Evolutionary conservation across 2,113 vertebrate species (phyloP).

Genomic region (Phainopepla nitens): DNA sequence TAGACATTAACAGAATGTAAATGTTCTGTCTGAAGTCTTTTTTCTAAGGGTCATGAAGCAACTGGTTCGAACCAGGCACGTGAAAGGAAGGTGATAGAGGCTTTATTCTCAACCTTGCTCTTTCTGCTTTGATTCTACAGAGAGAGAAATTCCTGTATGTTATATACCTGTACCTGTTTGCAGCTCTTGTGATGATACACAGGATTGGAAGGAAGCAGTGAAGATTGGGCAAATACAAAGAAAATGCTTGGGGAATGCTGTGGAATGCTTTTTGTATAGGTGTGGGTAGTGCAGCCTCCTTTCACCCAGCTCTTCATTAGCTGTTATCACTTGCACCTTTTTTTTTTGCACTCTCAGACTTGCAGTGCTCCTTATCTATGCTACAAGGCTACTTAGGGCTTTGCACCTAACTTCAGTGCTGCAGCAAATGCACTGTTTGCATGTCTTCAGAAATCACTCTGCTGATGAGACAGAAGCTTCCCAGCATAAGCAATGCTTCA

Average conservation of each 20-base stretch:
- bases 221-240: background rate
- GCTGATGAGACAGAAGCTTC: background rate
- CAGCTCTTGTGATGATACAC: background rate
- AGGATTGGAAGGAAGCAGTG: background rate
- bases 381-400: background rate
- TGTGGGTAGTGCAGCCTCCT: background rate
- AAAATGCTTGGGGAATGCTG: background rate
- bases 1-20: background rate
- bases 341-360: background rate
- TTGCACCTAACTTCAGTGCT: background rate
- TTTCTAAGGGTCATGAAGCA: background rate
- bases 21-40: background rate
- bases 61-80: background rate
- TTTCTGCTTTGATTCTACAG: background rate
- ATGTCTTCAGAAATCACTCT: background rate
- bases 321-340: background rate
- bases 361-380: background rate
- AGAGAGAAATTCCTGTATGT: background rate
- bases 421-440: background rate
- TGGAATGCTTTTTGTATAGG: background rate
- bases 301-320: background rate
- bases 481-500: background rate
- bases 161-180: background rate
- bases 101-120: background rate
- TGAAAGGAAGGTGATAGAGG: background rate